Base-by-base conservation (phyloP, 92 coral and sea anemone genomes). In the Heteractis magnifica region DNA sequence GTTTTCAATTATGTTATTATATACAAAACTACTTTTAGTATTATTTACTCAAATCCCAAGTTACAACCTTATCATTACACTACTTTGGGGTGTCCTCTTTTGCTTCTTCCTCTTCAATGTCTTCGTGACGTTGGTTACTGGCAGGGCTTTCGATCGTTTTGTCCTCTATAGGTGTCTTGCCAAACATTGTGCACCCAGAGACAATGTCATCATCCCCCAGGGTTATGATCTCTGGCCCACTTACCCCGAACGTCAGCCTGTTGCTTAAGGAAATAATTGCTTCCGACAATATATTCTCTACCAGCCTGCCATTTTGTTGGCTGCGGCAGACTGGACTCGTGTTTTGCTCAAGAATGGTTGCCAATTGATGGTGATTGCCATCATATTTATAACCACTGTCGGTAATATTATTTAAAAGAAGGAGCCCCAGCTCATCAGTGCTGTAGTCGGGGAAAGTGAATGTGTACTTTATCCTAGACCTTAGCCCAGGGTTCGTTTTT, bases 271-370 rank as follows among this genome's bases (percentile, higher is more conserved):
- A 56, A 8, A 82, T 82, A 0, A 81, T 68, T 52, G 90, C 82
- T 62, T 87, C 90, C 3, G 13, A 75, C 82, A 26, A 26, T 26
- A 26, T 82, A 77, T 87, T 82, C 71, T 81, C 81, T 2, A 65
- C 71, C 20, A 87, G 90, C 65, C 86, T 68, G 8, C 83, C 90
- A 64, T 87, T 87, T 5, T 87, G 86, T 49, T 77, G 90, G 14
- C 60, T 81, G 2, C 86, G 59, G 59, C 59, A 7, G 13, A 7
- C 59, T 8, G 59, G 13, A 55, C 1, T 55, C 10, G 59, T 55
- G 59, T 8, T 7, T 8, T 55, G 8, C 8, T 8, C 59, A 0
- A 55, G 13, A 55, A 55, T 55, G 10, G 8, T 13, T 55, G 59
- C 13, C 10, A 26, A 26, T 26, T 26, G 34, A 26, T 26, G 34